phyloP scores from a whole-genome alignment of 2,113 vertebrate genomes.

The Chaenogobius annularis region DNA sequence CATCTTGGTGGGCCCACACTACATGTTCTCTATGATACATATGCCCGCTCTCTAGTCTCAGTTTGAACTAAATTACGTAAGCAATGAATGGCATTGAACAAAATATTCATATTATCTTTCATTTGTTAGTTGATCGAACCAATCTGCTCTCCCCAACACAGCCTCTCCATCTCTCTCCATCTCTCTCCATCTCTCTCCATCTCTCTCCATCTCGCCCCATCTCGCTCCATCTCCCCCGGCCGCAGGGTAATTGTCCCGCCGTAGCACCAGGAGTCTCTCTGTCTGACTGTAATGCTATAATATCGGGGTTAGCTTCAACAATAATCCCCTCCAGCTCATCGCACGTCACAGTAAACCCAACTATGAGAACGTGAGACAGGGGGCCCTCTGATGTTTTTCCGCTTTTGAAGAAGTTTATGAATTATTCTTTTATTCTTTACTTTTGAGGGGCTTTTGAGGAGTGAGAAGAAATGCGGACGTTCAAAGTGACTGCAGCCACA shows the following conservation, averaged over 20 bases:
- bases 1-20: no score
- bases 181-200: slow-evolving; percentile 36
- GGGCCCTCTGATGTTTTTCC: slow-evolving; percentile 28
- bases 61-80: no score
- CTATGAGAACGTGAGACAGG: slow-evolving; percentile 37
- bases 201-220: slow-evolving; percentile 30
- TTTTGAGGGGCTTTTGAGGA: not conserved
- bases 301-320: slow-evolving; percentile 72
- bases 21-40: no score
- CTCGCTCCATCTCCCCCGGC: slow-evolving; percentile 39
- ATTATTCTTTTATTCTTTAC: slow-evolving; percentile 14
- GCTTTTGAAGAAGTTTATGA: slow-evolving; percentile 19
- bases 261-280: slow-evolving; percentile 69
- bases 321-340: slow-evolving; percentile 56
- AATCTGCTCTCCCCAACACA: slow-evolving; percentile 53
- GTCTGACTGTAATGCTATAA: slow-evolving; percentile 76
- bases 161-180: slow-evolving; percentile 57
- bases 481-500: not conserved
- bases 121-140: slow-evolving; percentile 46
- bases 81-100: no score
- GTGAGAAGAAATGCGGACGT: slow-evolving; percentile 12
- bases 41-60: no score
- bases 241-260: slow-evolving; percentile 65
- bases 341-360: slow-evolving; percentile 43
- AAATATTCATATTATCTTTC: slow-evolving; percentile 5